phyloP scores from a whole-genome alignment of 1,140 invertebrate genomes.

The Bombus sibiricus region DNA sequence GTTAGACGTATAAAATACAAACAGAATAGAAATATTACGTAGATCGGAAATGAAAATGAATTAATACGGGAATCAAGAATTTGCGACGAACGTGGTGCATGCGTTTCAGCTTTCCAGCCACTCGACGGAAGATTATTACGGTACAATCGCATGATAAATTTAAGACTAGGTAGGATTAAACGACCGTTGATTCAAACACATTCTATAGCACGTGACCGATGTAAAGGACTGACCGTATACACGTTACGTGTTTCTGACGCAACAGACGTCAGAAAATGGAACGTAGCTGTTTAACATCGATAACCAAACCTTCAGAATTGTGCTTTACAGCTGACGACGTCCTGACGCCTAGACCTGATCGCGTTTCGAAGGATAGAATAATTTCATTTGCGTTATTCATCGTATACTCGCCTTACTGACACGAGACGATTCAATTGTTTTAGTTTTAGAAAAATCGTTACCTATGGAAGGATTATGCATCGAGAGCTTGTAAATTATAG shows the following conservation, averaged over 20 bases:
- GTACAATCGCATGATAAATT: slow-evolving; percentile 31
- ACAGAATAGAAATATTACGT: not conserved
- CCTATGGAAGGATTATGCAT: too few relatives aligned
- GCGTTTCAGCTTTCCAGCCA: not conserved
- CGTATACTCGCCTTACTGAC: too few relatives aligned
- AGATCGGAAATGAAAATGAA: not conserved
- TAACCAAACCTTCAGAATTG: not conserved
- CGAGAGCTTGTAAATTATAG: not conserved
- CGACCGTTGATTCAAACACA: slow-evolving; percentile 26
- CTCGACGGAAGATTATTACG: slow-evolving; percentile 20
- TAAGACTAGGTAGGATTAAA: slow-evolving; percentile 19
- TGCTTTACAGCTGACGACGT: not conserved
- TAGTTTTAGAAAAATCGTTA: not conserved
- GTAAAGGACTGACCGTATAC: not conserved
- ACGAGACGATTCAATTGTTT: not conserved
- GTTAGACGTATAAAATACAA: not conserved
- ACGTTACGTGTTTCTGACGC: slow-evolving; percentile 6
- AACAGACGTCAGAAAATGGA: slow-evolving; percentile 28
- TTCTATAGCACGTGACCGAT: slow-evolving; percentile 28
- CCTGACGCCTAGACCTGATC: not conserved
- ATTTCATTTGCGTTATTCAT: not conserved
- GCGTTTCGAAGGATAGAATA: not conserved
- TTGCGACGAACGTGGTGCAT: not conserved
- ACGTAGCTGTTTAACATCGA: slow-evolving; percentile 7
- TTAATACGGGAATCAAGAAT: not conserved